Percentiles rank a stretch among this genome's conserved stretches.
Conservation (phyloP, 2,113 vertebrate species). For the Microtus ochrogaster region DNA sequence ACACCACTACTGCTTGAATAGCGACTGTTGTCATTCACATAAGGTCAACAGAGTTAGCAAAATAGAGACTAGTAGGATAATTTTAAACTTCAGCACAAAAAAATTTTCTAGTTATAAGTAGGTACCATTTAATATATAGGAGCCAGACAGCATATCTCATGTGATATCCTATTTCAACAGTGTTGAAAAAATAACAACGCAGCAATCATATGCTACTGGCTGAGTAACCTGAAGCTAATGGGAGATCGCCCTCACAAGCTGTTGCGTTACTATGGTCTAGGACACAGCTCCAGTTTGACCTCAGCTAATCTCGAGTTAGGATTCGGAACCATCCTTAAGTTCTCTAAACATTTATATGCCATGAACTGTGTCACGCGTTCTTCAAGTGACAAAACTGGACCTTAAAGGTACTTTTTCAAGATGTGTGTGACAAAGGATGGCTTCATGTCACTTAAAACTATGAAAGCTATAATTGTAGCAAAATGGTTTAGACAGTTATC, state of each 20-base stretch:
- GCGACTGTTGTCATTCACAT: not conserved
- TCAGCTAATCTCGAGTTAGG: not conserved
- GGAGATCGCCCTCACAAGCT: not conserved
- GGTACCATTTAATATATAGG: not conserved
- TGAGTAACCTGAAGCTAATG: constrained; percentile 21
- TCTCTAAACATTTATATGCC: not conserved
- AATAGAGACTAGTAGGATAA: not conserved
- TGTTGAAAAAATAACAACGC: not conserved
- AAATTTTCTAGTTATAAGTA: not conserved
- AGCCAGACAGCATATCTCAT: not conserved
- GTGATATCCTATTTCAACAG: not conserved
- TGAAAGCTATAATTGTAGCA: constrained; percentile 7
- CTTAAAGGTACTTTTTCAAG: not conserved
- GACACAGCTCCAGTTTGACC: not conserved
- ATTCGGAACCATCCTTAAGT: not conserved
- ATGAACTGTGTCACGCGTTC: not conserved
- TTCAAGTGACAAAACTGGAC: not conserved
- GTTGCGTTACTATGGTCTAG: not conserved
- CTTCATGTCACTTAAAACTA: not conserved
- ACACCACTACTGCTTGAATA: not conserved
- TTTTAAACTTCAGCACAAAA: constrained; percentile 43
- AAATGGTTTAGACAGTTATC: not conserved
- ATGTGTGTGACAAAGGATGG: constrained; percentile 16
- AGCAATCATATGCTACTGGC: not conserved
- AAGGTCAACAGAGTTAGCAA: constrained; percentile 9